Percentiles rank a stretch among this genome's conserved stretches.
Conservation (phyloP, 2,888 invertebrate genomes). For the Cotesia congregata region DNA sequence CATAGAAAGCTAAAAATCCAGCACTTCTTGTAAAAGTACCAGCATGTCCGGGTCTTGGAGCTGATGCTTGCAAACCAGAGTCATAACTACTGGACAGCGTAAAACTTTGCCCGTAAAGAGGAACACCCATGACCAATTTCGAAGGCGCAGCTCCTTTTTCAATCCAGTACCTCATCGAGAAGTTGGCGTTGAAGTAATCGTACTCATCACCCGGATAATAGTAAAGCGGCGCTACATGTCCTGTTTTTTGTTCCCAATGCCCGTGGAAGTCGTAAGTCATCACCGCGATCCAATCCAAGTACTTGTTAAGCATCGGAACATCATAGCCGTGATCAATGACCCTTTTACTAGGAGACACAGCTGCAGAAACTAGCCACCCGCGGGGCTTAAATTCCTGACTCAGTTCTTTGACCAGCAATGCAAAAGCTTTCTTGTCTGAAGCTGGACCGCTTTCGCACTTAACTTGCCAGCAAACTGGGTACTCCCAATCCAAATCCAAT, state of each 20-base stretch:
- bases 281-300: conserved; percentile 89
- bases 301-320: conserved; percentile 78
- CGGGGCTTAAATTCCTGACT: conserved; percentile 75
- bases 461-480: conserved; percentile 88
- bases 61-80: conserved; percentile 79
- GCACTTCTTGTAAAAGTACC: conserved; percentile 85
- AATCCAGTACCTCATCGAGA: conserved; percentile 89
- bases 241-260: conserved; percentile 90
- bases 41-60: conserved; percentile 79
- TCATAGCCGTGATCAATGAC: conserved; percentile 87
- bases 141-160: conserved; percentile 82
- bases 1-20: conserved; percentile 89
- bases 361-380: conserved; percentile 82
- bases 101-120: conserved; percentile 88
- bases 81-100: conserved; percentile 67
- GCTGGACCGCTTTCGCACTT: conserved; percentile 85
- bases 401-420: conserved; percentile 80
- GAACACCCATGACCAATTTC: conserved; percentile 88
- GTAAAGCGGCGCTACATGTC: conserved; percentile 86
- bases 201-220: conserved; percentile 85
- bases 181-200: conserved; percentile 86
- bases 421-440: conserved; percentile 84
- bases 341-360: conserved; percentile 87
- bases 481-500: conserved; percentile 92
- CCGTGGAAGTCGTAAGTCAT: conserved; percentile 93